A percentile compares a stretch with the other conserved stretches of the same genome.
Evolutionary conservation across 2,113 vertebrate species (phyloP).

Genomic region (Panthera leo): DNA sequence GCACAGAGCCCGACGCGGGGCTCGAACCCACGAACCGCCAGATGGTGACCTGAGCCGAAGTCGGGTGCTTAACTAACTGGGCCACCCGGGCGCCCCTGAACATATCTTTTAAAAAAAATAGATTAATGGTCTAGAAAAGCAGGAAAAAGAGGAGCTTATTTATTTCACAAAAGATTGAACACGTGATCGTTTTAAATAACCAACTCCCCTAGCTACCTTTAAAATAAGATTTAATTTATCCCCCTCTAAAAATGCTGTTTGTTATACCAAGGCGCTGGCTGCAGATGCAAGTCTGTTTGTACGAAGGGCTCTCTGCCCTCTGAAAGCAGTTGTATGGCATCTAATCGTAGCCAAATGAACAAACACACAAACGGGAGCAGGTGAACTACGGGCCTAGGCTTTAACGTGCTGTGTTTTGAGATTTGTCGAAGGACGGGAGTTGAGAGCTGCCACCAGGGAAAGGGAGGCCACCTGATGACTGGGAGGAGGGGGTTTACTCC

Average conservation of each 20-base stretch:
- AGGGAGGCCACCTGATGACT: not conserved
- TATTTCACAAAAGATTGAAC: slow-evolving; percentile 21
- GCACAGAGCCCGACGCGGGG: too few species aligned
- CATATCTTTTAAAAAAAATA: not conserved
- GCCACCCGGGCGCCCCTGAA: too few species aligned
- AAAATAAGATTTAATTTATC: not conserved
- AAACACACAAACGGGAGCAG: not conserved
- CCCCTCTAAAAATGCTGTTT: slow-evolving; percentile 13
- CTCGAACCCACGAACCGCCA: too few species aligned
- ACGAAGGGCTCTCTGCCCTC: not conserved
- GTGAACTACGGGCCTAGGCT: not conserved
- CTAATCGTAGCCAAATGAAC: not conserved
- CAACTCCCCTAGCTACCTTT: not conserved
- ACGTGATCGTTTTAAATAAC: slow-evolving; percentile 7
- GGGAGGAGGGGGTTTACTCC: not conserved
- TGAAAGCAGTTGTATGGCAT: not conserved
- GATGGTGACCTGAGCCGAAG: too few species aligned
- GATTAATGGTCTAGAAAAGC: not conserved
- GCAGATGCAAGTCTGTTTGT: not conserved
- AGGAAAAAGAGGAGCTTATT: not conserved
- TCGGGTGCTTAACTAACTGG: too few species aligned
- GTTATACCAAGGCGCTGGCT: not conserved
- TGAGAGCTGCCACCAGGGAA: not conserved
- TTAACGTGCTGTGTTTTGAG: not conserved
- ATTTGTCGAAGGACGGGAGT: not conserved